These are phyloP conservation scores for Trissolcus basalis DNA, from an alignment of 1,140 invertebrate genomes.

Conservation along the genomic window DNA sequence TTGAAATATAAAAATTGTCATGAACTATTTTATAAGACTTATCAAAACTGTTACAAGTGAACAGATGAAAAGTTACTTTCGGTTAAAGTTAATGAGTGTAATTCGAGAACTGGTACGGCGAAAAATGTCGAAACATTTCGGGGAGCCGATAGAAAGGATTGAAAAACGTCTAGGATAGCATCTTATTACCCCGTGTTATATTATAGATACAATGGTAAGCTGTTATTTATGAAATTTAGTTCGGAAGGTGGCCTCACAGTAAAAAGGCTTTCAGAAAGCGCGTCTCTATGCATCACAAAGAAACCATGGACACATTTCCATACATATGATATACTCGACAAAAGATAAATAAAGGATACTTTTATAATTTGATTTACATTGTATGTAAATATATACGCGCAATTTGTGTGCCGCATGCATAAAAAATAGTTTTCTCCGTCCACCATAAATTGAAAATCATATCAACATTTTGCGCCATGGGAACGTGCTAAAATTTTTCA, in stretches of 20 bases:
- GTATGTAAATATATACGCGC: neutral
- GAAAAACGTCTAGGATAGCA: neutral
- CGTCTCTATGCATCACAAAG: constrained; percentile 6
- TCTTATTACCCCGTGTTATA: constrained; percentile 15
- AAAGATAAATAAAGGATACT: constrained; percentile 1
- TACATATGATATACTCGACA: constrained; percentile 5
- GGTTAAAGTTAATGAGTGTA: too few species aligned
- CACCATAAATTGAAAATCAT: too few species aligned
- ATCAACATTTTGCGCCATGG: too few species aligned
- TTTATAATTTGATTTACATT: constrained; percentile 18
- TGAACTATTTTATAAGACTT: too few species aligned
- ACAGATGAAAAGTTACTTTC: too few species aligned
- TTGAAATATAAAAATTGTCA: too few species aligned
- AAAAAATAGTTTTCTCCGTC: too few species aligned
- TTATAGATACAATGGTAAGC: constrained; percentile 14
- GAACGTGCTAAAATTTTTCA: too few species aligned
- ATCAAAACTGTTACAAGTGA: too few species aligned
- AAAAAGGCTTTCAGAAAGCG: constrained; percentile 4
- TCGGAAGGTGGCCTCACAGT: constrained; percentile 3
- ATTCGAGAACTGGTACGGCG: too few species aligned
- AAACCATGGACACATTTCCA: constrained; percentile 9
- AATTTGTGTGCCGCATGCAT: too few species aligned
- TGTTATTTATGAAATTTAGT: constrained; percentile 20
- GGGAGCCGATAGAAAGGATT: neutral
- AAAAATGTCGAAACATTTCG: too few species aligned